A percentile compares a stretch with the other conserved stretches of the same genome.
Conservation (phyloP, 2,888 invertebrate genomes). For the Drosophila hamatofila region DNA sequence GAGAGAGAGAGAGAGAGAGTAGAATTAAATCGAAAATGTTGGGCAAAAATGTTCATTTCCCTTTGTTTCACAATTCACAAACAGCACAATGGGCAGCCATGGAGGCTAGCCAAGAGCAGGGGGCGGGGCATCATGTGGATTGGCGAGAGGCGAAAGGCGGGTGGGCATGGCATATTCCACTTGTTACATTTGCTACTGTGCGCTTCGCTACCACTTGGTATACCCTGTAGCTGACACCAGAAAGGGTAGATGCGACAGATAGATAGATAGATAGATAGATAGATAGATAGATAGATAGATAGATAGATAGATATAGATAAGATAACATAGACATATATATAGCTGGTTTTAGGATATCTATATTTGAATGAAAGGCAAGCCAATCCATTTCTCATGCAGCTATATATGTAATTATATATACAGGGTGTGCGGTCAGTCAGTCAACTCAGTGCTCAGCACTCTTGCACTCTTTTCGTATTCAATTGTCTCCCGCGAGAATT, state of each 20-base stretch:
- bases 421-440: background rate
- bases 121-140: background rate
- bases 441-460: background rate
- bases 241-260: background rate
- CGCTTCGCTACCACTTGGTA: slow-evolving; percentile 2
- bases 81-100: slow-evolving; percentile 14
- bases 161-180: slow-evolving; percentile 39
- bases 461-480: slow-evolving; percentile 49
- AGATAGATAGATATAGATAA: background rate
- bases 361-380: no score
- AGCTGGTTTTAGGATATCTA: no score
- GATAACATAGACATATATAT: background rate
- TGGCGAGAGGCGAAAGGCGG: background rate
- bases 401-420: background rate
- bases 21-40: slow-evolving; percentile 76
- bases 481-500: slow-evolving; percentile 75
- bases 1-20: background rate
- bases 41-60: slow-evolving; percentile 69
- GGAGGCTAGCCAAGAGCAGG: background rate
- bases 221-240: background rate
- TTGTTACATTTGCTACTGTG: slow-evolving; percentile 53
- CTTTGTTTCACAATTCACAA: slow-evolving; percentile 59
- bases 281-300: background rate
- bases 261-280: background rate
- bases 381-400: background rate